phyloP scores from a whole-genome alignment of 2,888 invertebrate species.

The Chrysopilus asiliformis region DNA sequence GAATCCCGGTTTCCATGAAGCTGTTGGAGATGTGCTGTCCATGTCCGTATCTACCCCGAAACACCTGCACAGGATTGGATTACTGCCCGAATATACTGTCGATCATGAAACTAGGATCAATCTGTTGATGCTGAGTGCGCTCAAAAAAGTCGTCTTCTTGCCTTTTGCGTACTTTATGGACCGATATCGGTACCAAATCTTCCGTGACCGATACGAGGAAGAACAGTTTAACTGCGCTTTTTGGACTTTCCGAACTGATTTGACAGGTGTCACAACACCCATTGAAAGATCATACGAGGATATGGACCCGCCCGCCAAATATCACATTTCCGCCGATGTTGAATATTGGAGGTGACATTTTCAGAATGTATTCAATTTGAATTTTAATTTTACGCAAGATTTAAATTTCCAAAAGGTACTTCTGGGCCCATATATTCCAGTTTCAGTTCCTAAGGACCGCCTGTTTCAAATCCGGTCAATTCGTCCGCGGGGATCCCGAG shows the following conservation, averaged over 20 bases:
- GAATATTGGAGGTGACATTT: constrained; percentile 47
- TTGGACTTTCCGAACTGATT: constrained; percentile 47
- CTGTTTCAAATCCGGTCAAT: constrained; percentile 63
- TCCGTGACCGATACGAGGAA: constrained; percentile 43
- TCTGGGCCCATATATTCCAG: constrained; percentile 65
- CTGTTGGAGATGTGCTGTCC: constrained; percentile 58
- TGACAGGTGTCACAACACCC: constrained; percentile 53
- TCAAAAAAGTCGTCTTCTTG: constrained; percentile 54
- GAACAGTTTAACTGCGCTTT: constrained; percentile 51
- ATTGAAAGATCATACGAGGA: constrained; percentile 46
- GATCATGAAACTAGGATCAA: constrained; percentile 50
- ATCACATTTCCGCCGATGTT: constrained; percentile 55
- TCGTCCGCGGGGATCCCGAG: constrained; percentile 47
- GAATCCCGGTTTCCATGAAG: constrained; percentile 52
- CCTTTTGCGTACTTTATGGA: constrained; percentile 58
- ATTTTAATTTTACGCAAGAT: too few species aligned
- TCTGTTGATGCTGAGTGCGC: constrained; percentile 41
- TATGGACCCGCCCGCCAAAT: constrained; percentile 66
- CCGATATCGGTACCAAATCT: constrained; percentile 54
- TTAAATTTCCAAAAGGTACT: too few species aligned
- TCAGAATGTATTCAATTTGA: neutral
- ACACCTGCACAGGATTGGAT: constrained; percentile 54
- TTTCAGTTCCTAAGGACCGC: constrained; percentile 62
- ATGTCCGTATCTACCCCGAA: constrained; percentile 54
- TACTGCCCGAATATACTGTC: constrained; percentile 44